Percentiles rank a stretch among this genome's conserved stretches.
These are phyloP conservation scores for Terebella lapidaria DNA, from an alignment of 2,888 invertebrate genomes.

Conservation along the genomic window DNA sequence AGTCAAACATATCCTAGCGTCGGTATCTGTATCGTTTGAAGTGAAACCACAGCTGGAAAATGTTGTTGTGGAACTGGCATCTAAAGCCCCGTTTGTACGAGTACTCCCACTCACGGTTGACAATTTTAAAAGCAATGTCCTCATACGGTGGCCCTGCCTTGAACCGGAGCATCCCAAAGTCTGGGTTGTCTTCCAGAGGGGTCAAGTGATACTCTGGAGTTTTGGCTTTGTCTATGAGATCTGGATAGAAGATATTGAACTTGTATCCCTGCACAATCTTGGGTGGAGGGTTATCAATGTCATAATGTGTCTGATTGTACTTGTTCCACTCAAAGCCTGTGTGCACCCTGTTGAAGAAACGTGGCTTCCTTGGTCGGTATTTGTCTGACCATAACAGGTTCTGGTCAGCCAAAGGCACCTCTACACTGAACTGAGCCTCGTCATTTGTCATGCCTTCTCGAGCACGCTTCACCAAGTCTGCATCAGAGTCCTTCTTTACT, in stretches of 20 bases:
- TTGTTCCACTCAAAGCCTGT: constrained; percentile 99
- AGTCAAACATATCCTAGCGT: constrained; percentile 42
- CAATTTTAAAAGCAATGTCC: constrained; percentile 97
- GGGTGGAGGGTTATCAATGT: constrained; percentile 99
- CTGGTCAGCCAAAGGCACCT: constrained; percentile 74
- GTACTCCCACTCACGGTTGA: constrained; percentile 99
- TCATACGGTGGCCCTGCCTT: constrained; percentile 99
- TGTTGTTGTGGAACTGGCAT: constrained; percentile 99
- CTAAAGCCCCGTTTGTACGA: constrained; percentile 96
- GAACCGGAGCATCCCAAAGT: constrained; percentile 91
- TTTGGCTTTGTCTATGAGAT: constrained; percentile 83
- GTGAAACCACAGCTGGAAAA: constrained; percentile 99
- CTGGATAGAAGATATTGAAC: constrained; percentile 99
- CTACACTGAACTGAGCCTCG: constrained; percentile 88
- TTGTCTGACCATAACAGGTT: constrained; percentile 96
- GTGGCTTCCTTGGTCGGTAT: constrained; percentile 91
- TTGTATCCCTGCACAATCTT: constrained; percentile 99
- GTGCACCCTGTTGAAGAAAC: constrained; percentile 84
- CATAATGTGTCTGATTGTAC: constrained; percentile 99
- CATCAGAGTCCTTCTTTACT: constrained; percentile 59
- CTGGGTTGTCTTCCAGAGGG: constrained; percentile 82
- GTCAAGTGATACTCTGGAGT: constrained; percentile 93
- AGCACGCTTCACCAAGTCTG: constrained; percentile 74
- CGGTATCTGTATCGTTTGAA: constrained; percentile 97
- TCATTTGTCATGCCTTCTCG: constrained; percentile 69